A percentile compares a stretch with the other conserved stretches of the same genome.
phyloP scores from a whole-genome alignment of 2,797 vertebrate species.

The Monodelphis domestica region DNA sequence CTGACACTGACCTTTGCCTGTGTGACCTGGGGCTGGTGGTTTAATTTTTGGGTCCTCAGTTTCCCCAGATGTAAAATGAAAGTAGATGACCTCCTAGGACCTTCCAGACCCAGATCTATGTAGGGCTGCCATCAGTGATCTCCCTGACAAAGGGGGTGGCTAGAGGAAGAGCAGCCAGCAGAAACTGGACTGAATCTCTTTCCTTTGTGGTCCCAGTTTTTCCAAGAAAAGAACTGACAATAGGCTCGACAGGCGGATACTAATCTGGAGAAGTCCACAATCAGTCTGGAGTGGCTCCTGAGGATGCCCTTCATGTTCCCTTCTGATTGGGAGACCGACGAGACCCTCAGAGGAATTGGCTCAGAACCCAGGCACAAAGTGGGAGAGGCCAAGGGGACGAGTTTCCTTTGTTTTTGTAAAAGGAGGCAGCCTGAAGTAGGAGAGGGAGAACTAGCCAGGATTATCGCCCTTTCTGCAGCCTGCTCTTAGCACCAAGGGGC shows the following conservation, averaged over 20 bases:
- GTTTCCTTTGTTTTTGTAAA: conserved; percentile 48
- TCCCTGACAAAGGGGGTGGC: not conserved
- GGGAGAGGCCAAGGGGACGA: conserved; percentile 51
- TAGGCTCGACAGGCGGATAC: conserved; percentile 66
- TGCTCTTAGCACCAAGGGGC: not conserved
- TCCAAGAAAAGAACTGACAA: conserved; percentile 73
- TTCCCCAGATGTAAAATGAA: too few relatives aligned
- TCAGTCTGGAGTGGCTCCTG: conserved; percentile 63
- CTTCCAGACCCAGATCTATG: too few relatives aligned
- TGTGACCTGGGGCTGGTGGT: not conserved
- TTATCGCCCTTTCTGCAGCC: not conserved
- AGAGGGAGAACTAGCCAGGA: not conserved
- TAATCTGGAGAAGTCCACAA: conserved; percentile 74
- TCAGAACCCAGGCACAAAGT: conserved; percentile 66
- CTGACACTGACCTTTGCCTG: not conserved
- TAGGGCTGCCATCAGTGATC: not conserved
- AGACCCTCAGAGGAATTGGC: conserved; percentile 58
- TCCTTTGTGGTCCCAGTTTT: conserved; percentile 65
- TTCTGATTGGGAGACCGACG: conserved; percentile 73
- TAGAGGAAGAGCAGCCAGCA: not conserved
- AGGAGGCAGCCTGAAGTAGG: not conserved
- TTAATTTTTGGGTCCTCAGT: not conserved
- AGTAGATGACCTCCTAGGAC: not conserved
- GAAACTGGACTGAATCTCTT: not conserved
- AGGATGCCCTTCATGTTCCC: conserved; percentile 60